Evolutionary conservation across 2,113 vertebrate species (phyloP).

Genomic region (Malurus melanocephalus): DNA sequence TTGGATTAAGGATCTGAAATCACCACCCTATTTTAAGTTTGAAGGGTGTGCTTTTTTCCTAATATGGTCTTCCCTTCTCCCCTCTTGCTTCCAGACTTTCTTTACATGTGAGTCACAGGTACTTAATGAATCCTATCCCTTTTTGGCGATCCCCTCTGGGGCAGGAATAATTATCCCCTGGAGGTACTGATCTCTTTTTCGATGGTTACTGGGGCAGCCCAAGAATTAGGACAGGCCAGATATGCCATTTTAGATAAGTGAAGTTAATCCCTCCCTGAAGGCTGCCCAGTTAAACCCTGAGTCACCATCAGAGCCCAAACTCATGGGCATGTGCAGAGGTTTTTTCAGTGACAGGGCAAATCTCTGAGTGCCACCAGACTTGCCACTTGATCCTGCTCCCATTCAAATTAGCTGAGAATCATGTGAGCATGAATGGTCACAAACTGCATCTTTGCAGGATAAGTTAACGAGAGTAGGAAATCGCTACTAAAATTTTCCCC

Average conservation of each 20-base stretch:
- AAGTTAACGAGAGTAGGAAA: conserved; percentile 45
- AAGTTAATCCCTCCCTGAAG: background rate
- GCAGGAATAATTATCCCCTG: conserved; percentile 4
- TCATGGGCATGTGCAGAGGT: background rate
- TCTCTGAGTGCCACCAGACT: background rate
- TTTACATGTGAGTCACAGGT: conserved; percentile 25
- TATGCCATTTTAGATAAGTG: background rate
- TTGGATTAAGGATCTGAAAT: conserved; percentile 1
- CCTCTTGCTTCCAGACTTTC: background rate
- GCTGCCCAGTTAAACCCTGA: conserved; percentile 23
- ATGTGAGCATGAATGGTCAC: conserved; percentile 8
- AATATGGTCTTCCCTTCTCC: background rate
- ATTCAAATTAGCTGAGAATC: conserved; percentile 31
- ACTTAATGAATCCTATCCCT: background rate
- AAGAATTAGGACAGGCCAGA: background rate
- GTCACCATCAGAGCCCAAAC: background rate
- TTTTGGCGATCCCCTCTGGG: background rate
- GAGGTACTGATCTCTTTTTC: background rate
- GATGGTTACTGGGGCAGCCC: background rate
- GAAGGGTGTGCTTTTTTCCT: background rate
- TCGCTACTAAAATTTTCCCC: conserved; percentile 42
- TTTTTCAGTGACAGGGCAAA: conserved; percentile 34
- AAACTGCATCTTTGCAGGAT: background rate
- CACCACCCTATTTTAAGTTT: background rate
- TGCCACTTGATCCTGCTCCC: background rate